Base-by-base conservation (phyloP, 2,797 vertebrate species). In the Pipistrellus nathusii region DNA sequence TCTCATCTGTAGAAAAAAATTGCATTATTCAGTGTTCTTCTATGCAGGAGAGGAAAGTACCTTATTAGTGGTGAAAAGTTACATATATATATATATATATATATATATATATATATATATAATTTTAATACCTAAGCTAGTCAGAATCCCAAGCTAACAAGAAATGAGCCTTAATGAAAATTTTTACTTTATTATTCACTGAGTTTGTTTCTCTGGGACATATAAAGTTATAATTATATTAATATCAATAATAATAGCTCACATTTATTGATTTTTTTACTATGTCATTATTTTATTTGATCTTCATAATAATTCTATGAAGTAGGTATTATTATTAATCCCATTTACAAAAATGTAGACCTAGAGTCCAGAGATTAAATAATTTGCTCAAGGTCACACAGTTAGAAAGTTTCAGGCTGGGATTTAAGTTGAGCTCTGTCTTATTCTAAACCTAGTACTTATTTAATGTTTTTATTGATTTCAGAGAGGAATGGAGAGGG, bases 131-230 rank as follows among this genome's bases (percentile, higher is more conserved):
- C 10, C 8, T 62, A 53, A 91, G 18, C 48, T 78, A 84, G 4
- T 62, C 64, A 88, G 77, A 81, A 88, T 69, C 9, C 13, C 21
- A 81, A 91, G 72, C 13, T 62, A 86, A 5, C 27, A 68, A 85
- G 30, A 71, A 80, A 66, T 80, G 17, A 89, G 12, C 4, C 27
- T 92, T 75, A 11, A 82, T 87, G 30, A 12, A 80, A 84, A 68
- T 76, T 62, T 91, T 17, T 38, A 1, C 23, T 41, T 1, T 41
- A 30, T 57, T 84, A 48, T 44, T 90, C 25, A 53, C 30, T 73
- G n/a, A 84, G 17, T 5, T 91, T 87, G n/a, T 73, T 85, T 90
- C 68, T 88, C 44, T 93, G 4, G 9, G 17, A 81, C 62, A 82
- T 9, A 44, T 17, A 77, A 68, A 87, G 23, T 15, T 32, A 78